Percentiles rank a stretch among this genome's conserved stretches.
phyloP scores from a whole-genome alignment of 2,888 invertebrate species.

The Idaea aversata region DNA sequence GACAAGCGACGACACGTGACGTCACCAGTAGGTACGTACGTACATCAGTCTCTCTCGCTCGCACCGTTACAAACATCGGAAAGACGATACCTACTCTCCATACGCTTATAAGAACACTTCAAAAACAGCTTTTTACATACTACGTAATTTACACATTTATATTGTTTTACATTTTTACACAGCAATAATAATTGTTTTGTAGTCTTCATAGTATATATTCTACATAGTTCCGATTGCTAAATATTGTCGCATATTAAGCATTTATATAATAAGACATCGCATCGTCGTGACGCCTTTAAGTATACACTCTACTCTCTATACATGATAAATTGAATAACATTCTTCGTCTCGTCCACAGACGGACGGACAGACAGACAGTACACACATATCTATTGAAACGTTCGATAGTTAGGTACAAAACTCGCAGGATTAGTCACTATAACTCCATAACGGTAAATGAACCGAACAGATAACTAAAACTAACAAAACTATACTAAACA shows the following conservation, averaged over 20 bases:
- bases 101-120: conserved; percentile 78
- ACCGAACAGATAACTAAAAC: conserved; percentile 57
- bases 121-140: conserved; percentile 77
- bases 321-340: conserved; percentile 33
- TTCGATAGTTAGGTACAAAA: not conserved
- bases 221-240: conserved; percentile 76
- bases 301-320: conserved; percentile 54
- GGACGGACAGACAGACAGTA: not conserved
- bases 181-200: conserved; percentile 77
- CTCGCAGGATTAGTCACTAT: conserved; percentile 5
- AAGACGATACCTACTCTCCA: conserved; percentile 57
- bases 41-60: conserved; percentile 13
- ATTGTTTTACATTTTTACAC: conserved; percentile 78
- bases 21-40: too few relatives aligned
- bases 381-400: conserved; percentile 33
- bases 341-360: not conserved
- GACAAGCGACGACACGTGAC: conserved; percentile 6
- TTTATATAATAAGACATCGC: conserved; percentile 58
- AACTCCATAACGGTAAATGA: conserved; percentile 52
- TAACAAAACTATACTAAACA: conserved; percentile 58
- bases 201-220: conserved; percentile 74
- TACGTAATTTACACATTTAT: conserved; percentile 79
- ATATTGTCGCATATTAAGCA: conserved; percentile 79
- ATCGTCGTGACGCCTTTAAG: conserved; percentile 52
- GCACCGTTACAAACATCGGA: conserved; percentile 38